Evolutionary conservation across 92 coral and sea anemone species (phyloP), one percentile per base, ranked within the genome.

Genomic region (Umimayanthus chanpuru): DNA sequence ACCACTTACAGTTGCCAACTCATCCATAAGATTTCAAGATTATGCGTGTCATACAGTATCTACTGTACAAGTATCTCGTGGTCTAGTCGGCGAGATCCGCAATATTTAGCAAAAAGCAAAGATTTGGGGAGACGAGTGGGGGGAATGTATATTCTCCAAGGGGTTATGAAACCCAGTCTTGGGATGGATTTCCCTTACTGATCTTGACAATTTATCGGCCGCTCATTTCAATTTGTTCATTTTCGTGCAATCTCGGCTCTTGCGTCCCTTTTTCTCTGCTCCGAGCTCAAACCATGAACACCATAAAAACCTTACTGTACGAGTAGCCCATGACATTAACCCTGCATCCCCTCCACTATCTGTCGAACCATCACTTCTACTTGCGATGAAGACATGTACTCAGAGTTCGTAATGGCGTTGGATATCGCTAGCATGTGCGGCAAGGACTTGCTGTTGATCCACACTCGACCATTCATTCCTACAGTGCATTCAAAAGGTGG

Each of bases 381-480:
- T 73, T 97, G 97, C 43, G 82, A 55, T 23, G 92, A 87, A 41
- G 96, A 92, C 98, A 97, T 93, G 85, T 92, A 97, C 81, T 97
- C 99, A 5, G 99, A 93, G 91, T 90, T 92, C 39, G 93, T 86
- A 39, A 97, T 95, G 0, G 96, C 93, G 89, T 97, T 97, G 41
- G 94, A 93, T 85, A 97, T 91, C 56, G 94, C 92, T n/a, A 97
- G 73, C 5, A 93, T 92, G 39, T 94, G 95, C 14, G 88, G 75
- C 72, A 89, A 53, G 32, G 95, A 79, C 68, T 93, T 67, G 44
- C 97, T 86, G 20, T 97, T 94, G 39, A 97, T 92, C 99, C 99
- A 97, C 25, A 96, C 98, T 79, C 97, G 81, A 10, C 99, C 99
- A 89, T 95, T 97, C 92, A 94, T 90, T 28, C 97, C 99, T 67